Conservation (phyloP, 2,888 invertebrate genomes). For the Itoplectis maculator region DNA sequence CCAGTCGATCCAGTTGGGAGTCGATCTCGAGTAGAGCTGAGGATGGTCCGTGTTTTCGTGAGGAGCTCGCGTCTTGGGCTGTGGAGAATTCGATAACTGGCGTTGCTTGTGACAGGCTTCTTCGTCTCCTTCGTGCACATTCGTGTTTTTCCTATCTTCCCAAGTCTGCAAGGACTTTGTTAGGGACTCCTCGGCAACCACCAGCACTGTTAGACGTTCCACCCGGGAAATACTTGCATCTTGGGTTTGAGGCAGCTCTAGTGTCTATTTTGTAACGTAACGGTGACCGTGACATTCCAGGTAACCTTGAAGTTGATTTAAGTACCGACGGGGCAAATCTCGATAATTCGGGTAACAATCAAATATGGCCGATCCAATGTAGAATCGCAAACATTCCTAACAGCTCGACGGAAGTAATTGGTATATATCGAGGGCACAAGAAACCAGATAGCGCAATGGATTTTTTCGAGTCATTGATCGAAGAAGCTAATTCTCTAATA, state of each 20-base stretch:
- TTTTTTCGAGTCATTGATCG: constrained; percentile 7
- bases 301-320: constrained; percentile 32
- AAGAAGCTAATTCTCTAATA: constrained; percentile 26
- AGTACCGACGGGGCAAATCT: constrained; percentile 48
- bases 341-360: constrained; percentile 34
- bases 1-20: no score
- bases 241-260: constrained; percentile 43
- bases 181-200: not conserved
- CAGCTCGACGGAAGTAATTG: constrained; percentile 49
- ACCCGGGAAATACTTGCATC: constrained; percentile 45
- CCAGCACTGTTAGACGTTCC: constrained; percentile 10
- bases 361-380: constrained; percentile 65
- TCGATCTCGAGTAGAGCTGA: no score
- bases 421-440: constrained; percentile 58
- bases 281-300: constrained; percentile 11
- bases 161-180: not conserved
- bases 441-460: constrained; percentile 17
- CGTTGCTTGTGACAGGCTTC: constrained; percentile 6
- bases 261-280: no score
- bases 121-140: not conserved
- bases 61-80: not conserved
- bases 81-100: constrained; percentile 8
- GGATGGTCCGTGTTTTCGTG: constrained; percentile 5
- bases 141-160: constrained; percentile 10
- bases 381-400: constrained; percentile 54